Conservation (phyloP, 2,797 vertebrate genomes). For the Halcyon leucocephala region DNA sequence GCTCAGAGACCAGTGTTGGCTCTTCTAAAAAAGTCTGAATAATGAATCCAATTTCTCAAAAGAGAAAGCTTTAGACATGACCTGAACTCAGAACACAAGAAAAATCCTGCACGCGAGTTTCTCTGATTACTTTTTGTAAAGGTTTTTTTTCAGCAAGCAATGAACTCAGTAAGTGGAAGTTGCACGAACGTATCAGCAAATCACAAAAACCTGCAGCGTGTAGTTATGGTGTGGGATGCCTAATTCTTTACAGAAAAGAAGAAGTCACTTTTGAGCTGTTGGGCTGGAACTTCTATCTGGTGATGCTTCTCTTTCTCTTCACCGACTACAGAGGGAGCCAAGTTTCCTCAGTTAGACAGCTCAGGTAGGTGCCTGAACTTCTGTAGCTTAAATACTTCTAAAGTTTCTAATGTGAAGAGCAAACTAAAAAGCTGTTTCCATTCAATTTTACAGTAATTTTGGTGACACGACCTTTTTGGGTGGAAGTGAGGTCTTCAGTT, state of each 20-base stretch:
- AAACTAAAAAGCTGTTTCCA: neutral
- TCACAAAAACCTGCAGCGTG: neutral
- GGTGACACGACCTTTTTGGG: neutral
- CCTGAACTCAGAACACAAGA: neutral
- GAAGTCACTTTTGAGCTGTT: neutral
- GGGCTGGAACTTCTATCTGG: neutral
- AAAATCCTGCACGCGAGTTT: neutral
- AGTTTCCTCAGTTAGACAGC: neutral
- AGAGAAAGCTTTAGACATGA: neutral
- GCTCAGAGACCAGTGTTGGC: neutral
- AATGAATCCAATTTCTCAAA: neutral
- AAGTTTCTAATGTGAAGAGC: neutral
- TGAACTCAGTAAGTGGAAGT: neutral
- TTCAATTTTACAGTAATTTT: neutral
- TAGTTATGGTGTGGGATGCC: neutral
- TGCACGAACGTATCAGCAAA: neutral
- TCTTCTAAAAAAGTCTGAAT: neutral
- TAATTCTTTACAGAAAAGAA: neutral
- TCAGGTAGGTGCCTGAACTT: neutral
- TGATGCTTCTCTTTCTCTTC: neutral
- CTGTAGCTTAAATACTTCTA: neutral
- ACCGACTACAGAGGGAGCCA: slow-evolving; percentile 63
- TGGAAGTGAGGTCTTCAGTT: neutral
- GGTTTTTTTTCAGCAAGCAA: neutral
- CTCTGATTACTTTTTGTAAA: neutral